Percentiles rank a stretch among this genome's conserved stretches.
Evolutionary conservation across 2,888 invertebrate species (phyloP).

Genomic region (Drosophila stalkeri): DNA sequence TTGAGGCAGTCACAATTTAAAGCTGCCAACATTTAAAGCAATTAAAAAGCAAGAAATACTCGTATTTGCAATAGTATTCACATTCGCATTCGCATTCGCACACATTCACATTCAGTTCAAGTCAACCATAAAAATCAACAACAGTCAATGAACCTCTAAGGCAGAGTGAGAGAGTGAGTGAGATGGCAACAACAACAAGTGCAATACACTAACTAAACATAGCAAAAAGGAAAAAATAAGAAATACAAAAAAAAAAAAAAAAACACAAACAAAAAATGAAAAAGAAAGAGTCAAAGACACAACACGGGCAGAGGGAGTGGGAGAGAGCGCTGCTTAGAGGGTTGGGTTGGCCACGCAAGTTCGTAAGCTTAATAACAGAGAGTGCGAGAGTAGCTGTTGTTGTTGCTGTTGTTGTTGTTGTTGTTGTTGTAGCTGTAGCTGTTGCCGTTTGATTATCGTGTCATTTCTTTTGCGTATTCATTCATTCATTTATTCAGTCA

Average conservation of each 20-base stretch:
- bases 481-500: conserved; percentile 57
- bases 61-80: conserved; percentile 25
- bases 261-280: conserved; percentile 1
- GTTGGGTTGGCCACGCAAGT: conserved; percentile 28
- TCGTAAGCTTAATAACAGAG: conserved; percentile 49
- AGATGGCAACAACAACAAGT: conserved; percentile 15
- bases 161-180: conserved; percentile 29
- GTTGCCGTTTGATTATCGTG: conserved; percentile 68
- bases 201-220: conserved; percentile 48
- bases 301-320: not conserved
- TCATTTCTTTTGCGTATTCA: conserved; percentile 69
- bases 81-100: conserved; percentile 8
- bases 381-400: conserved; percentile 24
- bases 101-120: conserved; percentile 41
- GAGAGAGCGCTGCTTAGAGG: not conserved
- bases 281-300: conserved; percentile 28
- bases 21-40: conserved; percentile 36
- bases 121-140: conserved; percentile 73
- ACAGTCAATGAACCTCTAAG: conserved; percentile 73
- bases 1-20: conserved; percentile 31
- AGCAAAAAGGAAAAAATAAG: conserved; percentile 25
- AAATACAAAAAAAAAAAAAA: conserved; percentile 12
- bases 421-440: conserved; percentile 11
- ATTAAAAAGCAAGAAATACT: conserved; percentile 48
- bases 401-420: not conserved